Base-by-base conservation (phyloP, 2,113 vertebrate genomes). In the Chlorodrepanis virens region DNA sequence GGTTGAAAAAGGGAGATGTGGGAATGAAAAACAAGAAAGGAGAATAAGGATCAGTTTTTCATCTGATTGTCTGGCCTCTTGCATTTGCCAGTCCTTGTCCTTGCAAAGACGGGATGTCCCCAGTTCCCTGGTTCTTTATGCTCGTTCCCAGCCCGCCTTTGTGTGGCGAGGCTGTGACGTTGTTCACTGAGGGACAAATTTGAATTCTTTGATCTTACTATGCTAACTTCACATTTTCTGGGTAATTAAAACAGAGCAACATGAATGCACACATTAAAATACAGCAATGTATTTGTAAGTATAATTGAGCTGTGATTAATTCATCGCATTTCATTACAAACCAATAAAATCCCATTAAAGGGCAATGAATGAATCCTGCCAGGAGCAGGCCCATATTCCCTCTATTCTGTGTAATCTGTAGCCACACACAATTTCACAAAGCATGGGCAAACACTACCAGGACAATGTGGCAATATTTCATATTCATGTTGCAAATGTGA, bases 281-380 rank as follows among this genome's bases (percentile, higher is more conserved):
- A 44, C 79, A 92, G 42, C 40, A 63, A 21, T 45, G n/a, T 29
- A 49, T 88, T 94, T 94, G 4, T 74, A 89, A 90, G 71, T 52
- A 67, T 93, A 83, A 94, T 53, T 90, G 75, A 86, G 59, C 52
- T 74, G 71, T 56, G 93, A 91, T 87, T 92, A 89, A 93, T 86
- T 83, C 47, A n/a, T 92, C 31, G 33, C 47, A 75, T 88, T 94
- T 93, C 68, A 81, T 94, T 96, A 77, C 61, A 56, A 93, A 67
- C 59, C 83, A 72, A 77, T 87, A 85, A 79, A 93, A 95, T 74
- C 39, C 75, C 63, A 77, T 74, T 88, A 50, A 49, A 59, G 52
- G 39, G 47, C 87, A 83, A 44, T 59, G 71, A 92, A 77, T 47
- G 72, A 54, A 77, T 77, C 68, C 64, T 92, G 71, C 71, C 49